These are phyloP conservation scores for Temnothorax nylanderi DNA, from an alignment of 1,140 invertebrate genomes.

Conservation along the genomic window DNA sequence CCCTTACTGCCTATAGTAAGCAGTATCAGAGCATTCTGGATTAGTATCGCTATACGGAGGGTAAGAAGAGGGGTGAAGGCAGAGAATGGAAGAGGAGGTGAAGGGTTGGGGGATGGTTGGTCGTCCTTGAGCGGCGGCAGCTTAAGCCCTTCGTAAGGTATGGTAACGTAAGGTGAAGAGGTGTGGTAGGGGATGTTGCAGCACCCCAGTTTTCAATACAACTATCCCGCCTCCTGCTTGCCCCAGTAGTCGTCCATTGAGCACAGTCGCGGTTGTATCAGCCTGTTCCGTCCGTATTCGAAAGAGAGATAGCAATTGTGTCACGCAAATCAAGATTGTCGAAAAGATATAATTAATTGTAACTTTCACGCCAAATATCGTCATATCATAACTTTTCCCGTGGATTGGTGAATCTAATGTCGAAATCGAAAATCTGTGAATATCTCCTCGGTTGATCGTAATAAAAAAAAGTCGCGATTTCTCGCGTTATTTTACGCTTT, in stretches of 20 bases:
- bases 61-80: neutral
- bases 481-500: neutral
- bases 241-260: conserved; percentile 72
- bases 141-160: conserved; percentile 11
- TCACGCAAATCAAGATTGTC: conserved; percentile 16
- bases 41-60: neutral
- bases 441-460: neutral
- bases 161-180: conserved; percentile 17
- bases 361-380: neutral
- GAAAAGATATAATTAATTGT: neutral
- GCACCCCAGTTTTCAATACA: conserved; percentile 59
- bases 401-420: neutral
- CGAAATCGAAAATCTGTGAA: neutral
- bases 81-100: neutral
- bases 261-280: conserved; percentile 69
- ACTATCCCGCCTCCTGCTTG: conserved; percentile 64
- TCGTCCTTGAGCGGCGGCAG: conserved; percentile 69
- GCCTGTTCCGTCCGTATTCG: neutral
- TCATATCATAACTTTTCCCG: neutral
- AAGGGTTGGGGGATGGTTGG: conserved; percentile 39
- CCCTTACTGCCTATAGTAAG: too few species aligned
- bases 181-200: conserved; percentile 72
- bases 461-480: neutral
- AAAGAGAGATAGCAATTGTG: conserved; percentile 3
- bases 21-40: conserved; percentile 11